A percentile compares a stretch with the other conserved stretches of the same genome.
Evolutionary conservation across 2,888 invertebrate genomes (phyloP).

Genomic region (Drosophila quinaria): DNA sequence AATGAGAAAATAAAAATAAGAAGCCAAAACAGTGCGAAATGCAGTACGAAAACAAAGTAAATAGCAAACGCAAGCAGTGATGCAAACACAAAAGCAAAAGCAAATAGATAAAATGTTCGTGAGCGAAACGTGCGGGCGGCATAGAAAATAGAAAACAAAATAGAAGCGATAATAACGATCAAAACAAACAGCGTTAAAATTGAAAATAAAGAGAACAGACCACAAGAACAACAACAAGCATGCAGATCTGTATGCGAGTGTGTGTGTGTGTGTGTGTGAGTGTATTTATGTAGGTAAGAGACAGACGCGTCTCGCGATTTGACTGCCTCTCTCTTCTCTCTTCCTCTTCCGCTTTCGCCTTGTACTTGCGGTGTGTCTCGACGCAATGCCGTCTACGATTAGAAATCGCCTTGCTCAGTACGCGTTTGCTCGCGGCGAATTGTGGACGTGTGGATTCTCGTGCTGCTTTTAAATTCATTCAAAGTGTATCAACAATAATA

Average conservation of each 20-base stretch:
- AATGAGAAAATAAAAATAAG: not conserved
- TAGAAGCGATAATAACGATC: conserved; percentile 20
- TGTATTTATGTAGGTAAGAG: conserved; percentile 7
- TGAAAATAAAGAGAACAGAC: conserved; percentile 14
- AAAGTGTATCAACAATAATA: not conserved
- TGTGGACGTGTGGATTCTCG: conserved; percentile 18
- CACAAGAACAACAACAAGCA: not conserved
- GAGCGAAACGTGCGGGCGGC: conserved; percentile 11
- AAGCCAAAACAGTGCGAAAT: conserved; percentile 10
- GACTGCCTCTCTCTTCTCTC: not conserved
- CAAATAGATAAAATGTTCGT: not conserved
- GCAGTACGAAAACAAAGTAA: not conserved
- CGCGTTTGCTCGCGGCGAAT: conserved; percentile 8
- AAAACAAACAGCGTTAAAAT: conserved; percentile 31
- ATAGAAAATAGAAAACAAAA: conserved; percentile 36
- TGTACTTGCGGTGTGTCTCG: not conserved
- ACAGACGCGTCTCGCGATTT: not conserved
- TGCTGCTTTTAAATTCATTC: not conserved
- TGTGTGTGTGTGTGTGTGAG: not conserved
- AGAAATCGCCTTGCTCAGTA: conserved; percentile 15
- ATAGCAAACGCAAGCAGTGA: not conserved
- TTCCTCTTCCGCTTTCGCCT: not conserved
- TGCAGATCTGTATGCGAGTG: not conserved
- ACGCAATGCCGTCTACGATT: conserved; percentile 2
- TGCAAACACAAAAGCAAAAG: conserved; percentile 6